Evolutionary conservation across 2,797 vertebrate species (phyloP), one percentile per base, ranked within the genome.

Genomic region (Sebastes paucispinis): DNA sequence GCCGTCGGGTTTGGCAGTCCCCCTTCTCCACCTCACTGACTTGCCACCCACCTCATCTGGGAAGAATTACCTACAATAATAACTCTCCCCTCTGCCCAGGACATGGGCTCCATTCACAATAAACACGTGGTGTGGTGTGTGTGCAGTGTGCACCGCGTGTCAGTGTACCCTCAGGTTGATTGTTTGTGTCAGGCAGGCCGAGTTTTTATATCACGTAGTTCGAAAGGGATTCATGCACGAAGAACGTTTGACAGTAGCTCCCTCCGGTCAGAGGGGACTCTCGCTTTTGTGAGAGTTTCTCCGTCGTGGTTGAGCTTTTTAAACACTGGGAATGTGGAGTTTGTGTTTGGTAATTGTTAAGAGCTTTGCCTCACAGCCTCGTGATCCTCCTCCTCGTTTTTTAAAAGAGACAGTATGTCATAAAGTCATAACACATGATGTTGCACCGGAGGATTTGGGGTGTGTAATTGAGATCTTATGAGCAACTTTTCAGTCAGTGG

Each of bases 51-150:
- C 83, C 72, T 92, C 94, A 95, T 93, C 89, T 93, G 90, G 85
- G 88, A 94, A 87, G 84, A 90, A 94, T 95, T 93, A 91, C 83
- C 75, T 77, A 79, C 65, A 93, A 91, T 82, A 93, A 92, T 90
- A 92, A 69, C 71, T 73, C 79, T 78, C 80, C 86, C 75, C 31
- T 76, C 79, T 81, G 77, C 79, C 60, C 22, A 69, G 87, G 68
- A 88, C 87, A 86, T 50, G 64, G 73, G 57, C 87, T 91, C 36
- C 72, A 83, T 75, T 88, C 89, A 90, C 81, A 93, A 92, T 92
- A 94, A 94, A 92, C 93, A 93, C 16, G 82, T 72, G 63, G 77
- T 80, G 66, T 20, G 10, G 74, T 81, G 74, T 82, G 86, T 43
- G 27, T 29, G 27, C 27, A 16, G 39, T 43, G 39, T 82, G 76